phyloP scores from a whole-genome alignment of 2,797 vertebrate genomes.

The Myotis daubentonii region DNA sequence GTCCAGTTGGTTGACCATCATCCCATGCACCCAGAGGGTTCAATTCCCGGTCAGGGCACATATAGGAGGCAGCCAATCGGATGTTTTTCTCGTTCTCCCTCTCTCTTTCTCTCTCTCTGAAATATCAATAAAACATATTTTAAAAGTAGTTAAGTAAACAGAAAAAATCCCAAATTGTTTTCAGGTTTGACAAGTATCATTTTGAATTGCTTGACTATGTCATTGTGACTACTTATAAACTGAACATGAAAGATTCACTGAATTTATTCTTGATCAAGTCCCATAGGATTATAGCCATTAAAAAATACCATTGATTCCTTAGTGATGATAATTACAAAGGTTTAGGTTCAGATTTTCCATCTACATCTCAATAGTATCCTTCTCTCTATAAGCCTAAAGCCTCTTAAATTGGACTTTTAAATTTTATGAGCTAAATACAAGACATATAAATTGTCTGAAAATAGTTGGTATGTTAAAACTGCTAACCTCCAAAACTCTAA shows the following conservation, averaged over 20 bases:
- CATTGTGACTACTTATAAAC: neutral
- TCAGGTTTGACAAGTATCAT: neutral
- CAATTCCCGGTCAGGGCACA: too few species aligned
- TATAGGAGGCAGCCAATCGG: too few species aligned
- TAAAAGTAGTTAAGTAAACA: neutral
- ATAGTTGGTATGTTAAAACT: constrained; percentile 45
- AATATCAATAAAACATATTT: too few species aligned
- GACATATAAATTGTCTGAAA: constrained; percentile 35
- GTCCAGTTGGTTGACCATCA: too few species aligned
- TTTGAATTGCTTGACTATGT: neutral
- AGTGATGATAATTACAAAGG: neutral
- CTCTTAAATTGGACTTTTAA: constrained; percentile 18
- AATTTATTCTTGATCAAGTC: constrained; percentile 1
- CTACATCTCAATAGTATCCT: neutral
- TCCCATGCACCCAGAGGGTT: too few species aligned
- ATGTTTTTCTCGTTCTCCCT: too few species aligned
- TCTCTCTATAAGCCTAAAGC: neutral
- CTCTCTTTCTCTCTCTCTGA: too few species aligned
- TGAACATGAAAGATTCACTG: neutral
- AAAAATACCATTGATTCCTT: neutral
- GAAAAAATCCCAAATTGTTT: neutral
- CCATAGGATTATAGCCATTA: neutral
- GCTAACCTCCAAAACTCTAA: constrained; percentile 42
- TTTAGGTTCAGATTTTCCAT: constrained; percentile 38
- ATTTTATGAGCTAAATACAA: neutral